Evolutionary conservation across 1,140 invertebrate species (phyloP), one percentile per base, ranked within the genome.

Genomic region (Lordiphosa mommai): DNA sequence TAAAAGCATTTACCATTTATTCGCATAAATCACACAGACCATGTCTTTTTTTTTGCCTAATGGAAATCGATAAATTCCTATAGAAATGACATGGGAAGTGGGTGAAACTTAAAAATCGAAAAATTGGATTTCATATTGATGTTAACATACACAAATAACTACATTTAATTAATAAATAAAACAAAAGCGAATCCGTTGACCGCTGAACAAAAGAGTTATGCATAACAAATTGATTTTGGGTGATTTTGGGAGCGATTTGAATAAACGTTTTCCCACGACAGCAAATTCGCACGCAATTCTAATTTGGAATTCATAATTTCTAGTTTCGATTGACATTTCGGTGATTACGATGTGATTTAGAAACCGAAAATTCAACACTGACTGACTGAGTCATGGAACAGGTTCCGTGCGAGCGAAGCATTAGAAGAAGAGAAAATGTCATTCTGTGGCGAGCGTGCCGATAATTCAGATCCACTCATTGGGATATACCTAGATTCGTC

Each of bases 141-240:
- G 68, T 76, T 58, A 84, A 59, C 61, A 82, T 76, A 84, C 68
- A 84, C 68, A 84, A 84, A 76, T 84, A 84, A 82, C 61, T 82
- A 84, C 55, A 50, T 71, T 77, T 71, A 84, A 84, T 85, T 77
- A 84, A 82, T 84, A 82, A 56, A 14, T 34, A 4, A 57, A 59
- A 72, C 53, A 63, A 61, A 69, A 58, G 53, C 61, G 49, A 61
- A 53, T 37, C 48, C 13, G 6, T 4, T 27, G 20, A 40, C 50
- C 44, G 29, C 33, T 23, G 41, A 61, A 68, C 58, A 68, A 79
- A 72, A 76, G 67, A 76, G 72, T 72, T 79, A 72, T 79, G 73
- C 72, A 74, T 79, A 74, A 56, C 72, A 60, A 61, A 48, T 59
- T 74, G 40, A 29, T 53, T 34, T 27, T 27, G 4, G 10, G 34